Conservation (phyloP, 2,888 invertebrate genomes). For the Xanthorhoe spadicearia region DNA sequence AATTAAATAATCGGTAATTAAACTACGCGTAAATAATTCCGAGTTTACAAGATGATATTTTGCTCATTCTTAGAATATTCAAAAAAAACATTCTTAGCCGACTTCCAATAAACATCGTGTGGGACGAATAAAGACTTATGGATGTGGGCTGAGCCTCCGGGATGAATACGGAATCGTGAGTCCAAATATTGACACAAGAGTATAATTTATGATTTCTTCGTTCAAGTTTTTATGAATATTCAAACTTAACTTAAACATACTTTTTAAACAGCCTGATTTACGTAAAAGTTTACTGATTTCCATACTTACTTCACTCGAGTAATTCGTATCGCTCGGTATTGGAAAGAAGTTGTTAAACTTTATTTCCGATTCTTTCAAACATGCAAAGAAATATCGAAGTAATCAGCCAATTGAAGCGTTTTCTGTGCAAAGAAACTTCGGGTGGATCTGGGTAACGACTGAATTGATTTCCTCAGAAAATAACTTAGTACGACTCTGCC, state of each 20-base stretch:
- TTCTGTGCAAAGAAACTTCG: slow-evolving; percentile 14
- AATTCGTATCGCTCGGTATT: slow-evolving; percentile 10
- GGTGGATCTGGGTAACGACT: slow-evolving; percentile 5
- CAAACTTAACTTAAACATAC: background rate
- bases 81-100: no score
- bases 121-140: no score
- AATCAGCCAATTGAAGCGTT: slow-evolving; percentile 27
- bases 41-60: no score
- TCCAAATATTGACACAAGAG: background rate
- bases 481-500: background rate
- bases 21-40: no score
- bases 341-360: slow-evolving; percentile 21
- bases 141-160: no score
- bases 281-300: background rate
- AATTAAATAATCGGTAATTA: no score
- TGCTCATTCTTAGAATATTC: no score
- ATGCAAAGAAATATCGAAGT: slow-evolving; percentile 21
- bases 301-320: background rate
- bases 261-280: background rate
- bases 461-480: slow-evolving; percentile 10
- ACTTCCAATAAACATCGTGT: no score
- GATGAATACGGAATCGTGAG: no score
- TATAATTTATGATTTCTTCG: background rate
- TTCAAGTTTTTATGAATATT: background rate
- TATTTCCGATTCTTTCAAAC: slow-evolving; percentile 25